These are phyloP conservation scores for Drosophila anceps DNA, from an alignment of 2,888 invertebrate species.

Conservation along the genomic window DNA sequence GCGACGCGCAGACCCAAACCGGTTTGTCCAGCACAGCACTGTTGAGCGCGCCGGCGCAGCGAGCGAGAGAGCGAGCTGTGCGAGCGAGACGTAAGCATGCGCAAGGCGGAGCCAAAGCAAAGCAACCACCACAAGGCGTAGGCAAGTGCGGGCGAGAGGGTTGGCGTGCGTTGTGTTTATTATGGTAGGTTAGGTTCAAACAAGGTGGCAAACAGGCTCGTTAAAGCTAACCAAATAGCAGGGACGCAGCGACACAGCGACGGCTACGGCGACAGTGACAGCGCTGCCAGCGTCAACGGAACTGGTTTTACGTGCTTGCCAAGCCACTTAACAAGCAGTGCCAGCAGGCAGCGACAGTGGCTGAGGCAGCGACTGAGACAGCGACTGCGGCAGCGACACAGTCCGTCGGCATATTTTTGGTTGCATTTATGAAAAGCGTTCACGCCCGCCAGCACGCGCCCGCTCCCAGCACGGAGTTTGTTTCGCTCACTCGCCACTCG, in stretches of 20 bases:
- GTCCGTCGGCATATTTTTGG: conserved; percentile 69
- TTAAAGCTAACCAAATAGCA: conserved; percentile 78
- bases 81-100: conserved; percentile 27
- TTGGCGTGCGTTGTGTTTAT: conserved; percentile 62
- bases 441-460: conserved; percentile 72
- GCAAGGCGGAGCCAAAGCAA: conserved; percentile 42
- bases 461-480: conserved; percentile 64
- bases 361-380: conserved; percentile 18
- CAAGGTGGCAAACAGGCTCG: conserved; percentile 80
- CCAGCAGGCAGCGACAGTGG: conserved; percentile 26
- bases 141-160: conserved; percentile 27
- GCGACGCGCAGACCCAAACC: conserved; percentile 54
- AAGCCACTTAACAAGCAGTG: conserved; percentile 38
- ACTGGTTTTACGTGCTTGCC: conserved; percentile 64
- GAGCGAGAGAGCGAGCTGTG: conserved; percentile 19
- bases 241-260: conserved; percentile 66
- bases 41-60: conserved; percentile 8
- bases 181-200: conserved; percentile 84
- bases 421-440: conserved; percentile 76
- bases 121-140: conserved; percentile 33
- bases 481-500: conserved; percentile 36
- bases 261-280: conserved; percentile 37
- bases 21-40: conserved; percentile 42
- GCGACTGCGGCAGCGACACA: conserved; percentile 24
- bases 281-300: conserved; percentile 44